Percentiles rank a stretch among this genome's conserved stretches.
phyloP scores from a whole-genome alignment of 2,888 invertebrate genomes.

The Drosophila meridiana region DNA sequence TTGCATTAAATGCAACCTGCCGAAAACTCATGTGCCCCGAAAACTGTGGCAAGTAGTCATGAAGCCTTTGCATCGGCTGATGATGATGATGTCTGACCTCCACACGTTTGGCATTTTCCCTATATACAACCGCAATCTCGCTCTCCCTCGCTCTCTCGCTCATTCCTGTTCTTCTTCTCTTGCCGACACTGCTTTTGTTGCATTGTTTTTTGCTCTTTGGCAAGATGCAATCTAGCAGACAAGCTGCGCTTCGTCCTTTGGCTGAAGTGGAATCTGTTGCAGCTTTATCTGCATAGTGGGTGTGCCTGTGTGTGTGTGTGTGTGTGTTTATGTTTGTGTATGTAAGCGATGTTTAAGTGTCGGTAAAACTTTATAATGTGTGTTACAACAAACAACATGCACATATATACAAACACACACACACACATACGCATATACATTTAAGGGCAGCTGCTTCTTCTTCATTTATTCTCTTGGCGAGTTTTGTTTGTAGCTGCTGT shows the following conservation, averaged over 20 bases:
- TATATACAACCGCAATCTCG: background rate
- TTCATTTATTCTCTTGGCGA: conserved; percentile 5
- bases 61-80: conserved; percentile 34
- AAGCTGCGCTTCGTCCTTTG: conserved; percentile 12
- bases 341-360: conserved; percentile 65
- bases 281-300: conserved; percentile 35
- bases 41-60: conserved; percentile 43
- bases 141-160: background rate
- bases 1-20: conserved; percentile 21
- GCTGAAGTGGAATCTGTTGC: conserved; percentile 47
- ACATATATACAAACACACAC: conserved; percentile 3
- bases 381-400: conserved; percentile 58
- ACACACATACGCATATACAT: conserved; percentile 3
- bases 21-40: conserved; percentile 37
- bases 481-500: conserved; percentile 40
- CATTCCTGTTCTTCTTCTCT: background rate
- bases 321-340: conserved; percentile 46
- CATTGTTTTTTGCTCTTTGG: conserved; percentile 42
- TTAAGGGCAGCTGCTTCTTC: background rate
- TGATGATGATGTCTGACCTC: conserved; percentile 42
- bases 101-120: conserved; percentile 1
- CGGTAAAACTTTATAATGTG: conserved; percentile 75
- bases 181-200: conserved; percentile 14
- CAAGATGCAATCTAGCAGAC: conserved; percentile 51
- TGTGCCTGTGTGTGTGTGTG: conserved; percentile 16